These are phyloP conservation scores for Erethizon dorsatum DNA, from an alignment of 2,797 vertebrate genomes.

Conservation along the genomic window DNA sequence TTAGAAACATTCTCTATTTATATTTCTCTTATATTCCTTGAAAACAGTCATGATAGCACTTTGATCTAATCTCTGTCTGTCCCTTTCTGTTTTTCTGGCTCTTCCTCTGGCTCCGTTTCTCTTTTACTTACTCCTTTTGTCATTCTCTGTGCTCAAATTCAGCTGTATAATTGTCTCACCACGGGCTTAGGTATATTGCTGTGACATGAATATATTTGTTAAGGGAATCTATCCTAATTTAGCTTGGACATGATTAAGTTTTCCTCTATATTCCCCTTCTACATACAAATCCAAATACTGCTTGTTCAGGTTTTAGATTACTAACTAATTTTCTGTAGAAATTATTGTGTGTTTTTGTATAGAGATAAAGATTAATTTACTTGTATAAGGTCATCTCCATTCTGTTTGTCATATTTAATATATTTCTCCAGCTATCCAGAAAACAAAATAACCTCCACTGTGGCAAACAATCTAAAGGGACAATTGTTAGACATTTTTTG, in stretches of 20 bases:
- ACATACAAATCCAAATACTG: neutral
- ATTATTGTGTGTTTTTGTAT: neutral
- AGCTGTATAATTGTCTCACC: neutral
- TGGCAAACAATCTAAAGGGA: neutral
- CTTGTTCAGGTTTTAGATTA: neutral
- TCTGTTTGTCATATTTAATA: neutral
- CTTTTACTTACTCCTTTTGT: neutral
- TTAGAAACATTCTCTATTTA: neutral
- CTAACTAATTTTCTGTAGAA: neutral
- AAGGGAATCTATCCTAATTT: conserved; percentile 5
- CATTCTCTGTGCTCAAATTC: neutral
- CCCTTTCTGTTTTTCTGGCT: neutral
- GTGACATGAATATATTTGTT: neutral
- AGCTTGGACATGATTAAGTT: neutral
- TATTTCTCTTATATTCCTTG: neutral
- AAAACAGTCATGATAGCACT: neutral
- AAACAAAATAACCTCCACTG: neutral
- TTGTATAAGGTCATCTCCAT: neutral
- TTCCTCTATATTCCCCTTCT: neutral
- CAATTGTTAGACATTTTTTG: neutral
- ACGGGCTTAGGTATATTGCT: neutral
- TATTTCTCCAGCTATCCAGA: neutral
- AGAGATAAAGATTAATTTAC: neutral
- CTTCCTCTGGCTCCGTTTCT: neutral
- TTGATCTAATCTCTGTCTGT: neutral